These are phyloP conservation scores for Rugalucina vietnamica DNA, from an alignment of 2,888 invertebrate genomes.

Conservation along the genomic window DNA sequence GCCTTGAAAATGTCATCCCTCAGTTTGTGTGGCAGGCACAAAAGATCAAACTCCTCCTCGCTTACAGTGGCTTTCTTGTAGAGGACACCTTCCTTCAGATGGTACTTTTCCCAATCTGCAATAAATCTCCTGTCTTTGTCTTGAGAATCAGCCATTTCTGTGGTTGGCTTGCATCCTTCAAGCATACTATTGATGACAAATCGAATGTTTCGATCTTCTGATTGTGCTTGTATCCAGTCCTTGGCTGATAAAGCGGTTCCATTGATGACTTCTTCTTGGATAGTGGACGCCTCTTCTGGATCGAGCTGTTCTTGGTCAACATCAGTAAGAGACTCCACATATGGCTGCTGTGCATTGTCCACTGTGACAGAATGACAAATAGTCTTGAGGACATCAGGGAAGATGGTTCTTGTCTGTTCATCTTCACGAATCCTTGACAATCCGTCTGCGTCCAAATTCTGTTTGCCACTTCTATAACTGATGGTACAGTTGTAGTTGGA, in stretches of 20 bases:
- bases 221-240: neutral
- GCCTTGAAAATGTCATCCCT: neutral
- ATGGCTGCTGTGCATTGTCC: neutral
- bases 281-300: neutral
- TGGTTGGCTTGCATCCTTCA: neutral
- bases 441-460: neutral
- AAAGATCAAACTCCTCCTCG: no score
- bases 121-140: neutral
- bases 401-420: no score
- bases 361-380: no score
- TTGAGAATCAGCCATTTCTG: neutral
- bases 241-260: neutral
- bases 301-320: neutral
- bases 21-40: neutral
- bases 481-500: neutral
- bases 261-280: neutral
- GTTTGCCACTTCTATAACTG: neutral
- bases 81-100: neutral
- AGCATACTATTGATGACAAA: neutral
- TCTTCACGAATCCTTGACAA: neutral
- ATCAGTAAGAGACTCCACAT: neutral
- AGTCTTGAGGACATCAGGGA: neutral
- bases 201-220: neutral
- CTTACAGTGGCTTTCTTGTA: neutral
- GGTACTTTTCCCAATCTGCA: neutral